Evolutionary conservation across 2,797 vertebrate species (phyloP), one percentile per base, ranked within the genome.

Genomic region (Lagodon rhomboides): DNA sequence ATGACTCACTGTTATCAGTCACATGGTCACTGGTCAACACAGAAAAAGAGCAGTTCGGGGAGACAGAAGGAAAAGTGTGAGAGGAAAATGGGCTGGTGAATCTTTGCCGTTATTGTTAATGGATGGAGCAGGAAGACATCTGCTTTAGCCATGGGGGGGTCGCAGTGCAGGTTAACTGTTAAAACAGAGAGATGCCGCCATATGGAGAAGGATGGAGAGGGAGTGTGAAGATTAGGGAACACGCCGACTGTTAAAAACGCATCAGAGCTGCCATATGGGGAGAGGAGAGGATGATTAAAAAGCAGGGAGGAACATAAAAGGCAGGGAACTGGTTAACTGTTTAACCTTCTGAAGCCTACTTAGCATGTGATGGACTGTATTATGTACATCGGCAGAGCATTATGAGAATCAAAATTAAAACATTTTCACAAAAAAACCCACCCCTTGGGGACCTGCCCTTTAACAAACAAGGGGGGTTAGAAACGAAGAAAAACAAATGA

Each of bases 91-190:
- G 27, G 25, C 12, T 54, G 49, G 59, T 34, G 66, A 73, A 23
- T 44, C 59, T 80, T 62, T 41, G 60, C 44, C 49, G 25, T 85
- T 72, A 44, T 20, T 77, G 55, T 68, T 87, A 85, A 89, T 89
- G 80, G 55, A 56, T 41, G 63, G 43, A 91, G 81, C 85, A 82
- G 89, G 22, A 68, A 23, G 49, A 83, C 84, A 79, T 87, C 84
- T 80, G 83, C 77, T 86, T 75, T 55, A 65, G 63, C 72, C 49
- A 71, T 75, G 68, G 69, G 46, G 46, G 25, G 41, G 54, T 62
- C 71, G 68, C 59, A 55, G 64, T 64, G 46, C 73, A 77, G 79
- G 81, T 75, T 88, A 75, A 69, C 68, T 56, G 56, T 49, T 73
- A 73, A 81, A 87, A 81, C 71, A 70, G 65, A 65, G 58, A 50